Conservation (phyloP, 2,888 invertebrate genomes). For the Leuctra nigra region DNA sequence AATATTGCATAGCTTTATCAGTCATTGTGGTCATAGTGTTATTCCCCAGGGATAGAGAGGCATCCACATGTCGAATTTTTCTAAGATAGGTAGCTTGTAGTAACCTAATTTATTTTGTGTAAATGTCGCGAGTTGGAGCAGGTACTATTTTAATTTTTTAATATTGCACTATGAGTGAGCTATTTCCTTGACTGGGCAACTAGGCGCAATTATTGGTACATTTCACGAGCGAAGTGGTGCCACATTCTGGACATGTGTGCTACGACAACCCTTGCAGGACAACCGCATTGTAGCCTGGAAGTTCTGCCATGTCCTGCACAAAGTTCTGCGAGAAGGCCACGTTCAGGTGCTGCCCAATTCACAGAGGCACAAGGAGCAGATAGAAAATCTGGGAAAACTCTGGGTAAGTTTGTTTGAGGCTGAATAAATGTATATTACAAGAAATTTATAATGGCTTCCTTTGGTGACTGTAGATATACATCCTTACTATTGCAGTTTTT, state of each 20-base stretch:
- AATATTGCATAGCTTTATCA: too few species aligned
- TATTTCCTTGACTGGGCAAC: conserved; percentile 22
- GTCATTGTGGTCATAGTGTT: too few species aligned
- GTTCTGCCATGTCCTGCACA: conserved; percentile 96
- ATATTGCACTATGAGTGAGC: not conserved
- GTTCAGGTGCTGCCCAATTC: conserved; percentile 80
- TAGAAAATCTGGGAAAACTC: conserved; percentile 82
- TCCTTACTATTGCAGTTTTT: too few species aligned
- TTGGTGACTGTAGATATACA: too few species aligned
- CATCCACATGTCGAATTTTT: too few species aligned
- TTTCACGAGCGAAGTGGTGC: conserved; percentile 87
- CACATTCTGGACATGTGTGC: conserved; percentile 78
- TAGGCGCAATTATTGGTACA: conserved; percentile 86
- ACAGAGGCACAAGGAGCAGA: conserved; percentile 67
- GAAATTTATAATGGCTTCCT: too few species aligned
- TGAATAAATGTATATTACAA: too few species aligned
- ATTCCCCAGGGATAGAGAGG: too few species aligned
- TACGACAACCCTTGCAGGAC: conserved; percentile 75
- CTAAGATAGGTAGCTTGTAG: too few species aligned
- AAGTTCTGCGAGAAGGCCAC: conserved; percentile 92
- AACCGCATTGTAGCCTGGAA: conserved; percentile 98
- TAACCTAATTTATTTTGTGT: too few species aligned
- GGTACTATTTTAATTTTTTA: too few species aligned
- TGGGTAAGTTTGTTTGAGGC: conserved; percentile 62
- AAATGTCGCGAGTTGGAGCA: too few species aligned